Percentiles rank a stretch among this genome's conserved stretches.
Evolutionary conservation across 2,113 vertebrate genomes (phyloP).

Genomic region (Ondatra zibethicus): DNA sequence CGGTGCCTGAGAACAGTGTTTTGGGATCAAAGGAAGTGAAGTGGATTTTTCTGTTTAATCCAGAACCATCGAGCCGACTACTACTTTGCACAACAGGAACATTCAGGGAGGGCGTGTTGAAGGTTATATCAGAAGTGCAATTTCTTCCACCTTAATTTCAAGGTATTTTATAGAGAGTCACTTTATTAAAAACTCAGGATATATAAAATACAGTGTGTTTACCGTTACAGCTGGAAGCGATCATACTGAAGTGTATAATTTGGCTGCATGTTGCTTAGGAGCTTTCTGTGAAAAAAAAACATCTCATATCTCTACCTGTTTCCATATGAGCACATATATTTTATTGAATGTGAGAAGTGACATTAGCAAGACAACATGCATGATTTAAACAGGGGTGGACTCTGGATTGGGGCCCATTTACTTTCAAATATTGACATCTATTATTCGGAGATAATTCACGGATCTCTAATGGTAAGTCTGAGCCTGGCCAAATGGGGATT

Average conservation of each 20-base stretch:
- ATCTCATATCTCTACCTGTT: constrained; percentile 72
- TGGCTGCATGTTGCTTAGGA: constrained; percentile 71
- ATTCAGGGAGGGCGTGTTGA: background rate
- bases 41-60: background rate
- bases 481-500: background rate
- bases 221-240: constrained; percentile 77
- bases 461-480: background rate
- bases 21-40: background rate
- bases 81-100: background rate
- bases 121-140: constrained; percentile 34
- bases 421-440: constrained; percentile 49
- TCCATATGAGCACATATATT: constrained; percentile 67
- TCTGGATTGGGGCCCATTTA: constrained; percentile 57
- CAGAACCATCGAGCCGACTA: background rate
- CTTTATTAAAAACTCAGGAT: constrained; percentile 62
- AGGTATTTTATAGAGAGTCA: constrained; percentile 48
- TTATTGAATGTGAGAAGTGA: constrained; percentile 71
- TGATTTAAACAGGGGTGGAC: constrained; percentile 16
- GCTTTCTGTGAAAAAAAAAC: constrained; percentile 67
- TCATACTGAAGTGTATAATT: constrained; percentile 64
- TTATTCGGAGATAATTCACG: constrained; percentile 39
- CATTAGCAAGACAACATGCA: constrained; percentile 69
- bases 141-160: constrained; percentile 44
- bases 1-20: background rate
- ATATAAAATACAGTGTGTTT: constrained; percentile 76